phyloP scores from a whole-genome alignment of 2,113 vertebrate species.

The Cyanocitta stelleri region DNA sequence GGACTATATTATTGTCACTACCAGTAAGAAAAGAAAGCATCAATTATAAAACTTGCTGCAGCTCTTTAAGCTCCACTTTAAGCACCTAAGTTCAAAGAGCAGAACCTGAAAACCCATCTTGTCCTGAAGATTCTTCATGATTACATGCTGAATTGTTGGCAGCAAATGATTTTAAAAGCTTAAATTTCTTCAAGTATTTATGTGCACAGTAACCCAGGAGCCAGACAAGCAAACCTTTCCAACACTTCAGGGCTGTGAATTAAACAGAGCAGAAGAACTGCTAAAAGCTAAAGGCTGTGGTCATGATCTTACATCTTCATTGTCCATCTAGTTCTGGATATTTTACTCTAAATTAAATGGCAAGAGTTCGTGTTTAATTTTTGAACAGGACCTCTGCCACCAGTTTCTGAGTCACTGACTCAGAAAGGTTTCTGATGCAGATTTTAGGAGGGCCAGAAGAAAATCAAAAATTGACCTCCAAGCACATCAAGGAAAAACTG shows the following conservation, averaged over 20 bases:
- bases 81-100: background rate
- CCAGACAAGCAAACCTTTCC: background rate
- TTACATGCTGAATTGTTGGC: rapidly evolving
- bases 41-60: background rate
- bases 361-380: background rate
- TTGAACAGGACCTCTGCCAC: background rate
- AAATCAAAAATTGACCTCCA: background rate
- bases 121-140: background rate
- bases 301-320: background rate
- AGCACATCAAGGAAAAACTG: background rate
- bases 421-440: background rate
- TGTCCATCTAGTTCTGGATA: background rate
- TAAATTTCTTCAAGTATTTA: background rate
- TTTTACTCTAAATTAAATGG: background rate
- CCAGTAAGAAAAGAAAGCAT: background rate
- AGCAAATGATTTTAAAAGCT: background rate
- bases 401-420: background rate
- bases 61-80: background rate
- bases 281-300: background rate
- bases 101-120: background rate
- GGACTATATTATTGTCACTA: background rate
- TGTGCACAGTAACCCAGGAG: background rate
- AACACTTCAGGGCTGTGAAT: background rate
- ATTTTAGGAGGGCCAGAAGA: background rate
- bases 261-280: background rate